Percentiles rank a stretch among this genome's conserved stretches.
Evolutionary conservation across 2,888 invertebrate species (phyloP).

Genomic region (Molorchus minor): DNA sequence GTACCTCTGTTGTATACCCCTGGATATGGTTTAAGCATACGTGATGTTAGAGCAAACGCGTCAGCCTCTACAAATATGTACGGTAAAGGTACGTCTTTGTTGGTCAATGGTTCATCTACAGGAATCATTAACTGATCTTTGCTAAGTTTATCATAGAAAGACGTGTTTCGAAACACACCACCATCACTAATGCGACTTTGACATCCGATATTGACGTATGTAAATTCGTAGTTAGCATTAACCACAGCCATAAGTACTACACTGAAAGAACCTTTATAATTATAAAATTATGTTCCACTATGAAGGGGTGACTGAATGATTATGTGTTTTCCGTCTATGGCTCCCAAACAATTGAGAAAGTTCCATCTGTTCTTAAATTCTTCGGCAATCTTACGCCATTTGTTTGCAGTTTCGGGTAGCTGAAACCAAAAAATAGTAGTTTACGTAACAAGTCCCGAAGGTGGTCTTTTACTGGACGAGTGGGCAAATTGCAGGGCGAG

Average conservation of each 20-base stretch:
- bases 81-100: neutral
- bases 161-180: conserved; percentile 44
- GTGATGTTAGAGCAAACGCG: no score
- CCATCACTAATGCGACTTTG: conserved; percentile 53
- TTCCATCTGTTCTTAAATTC: conserved; percentile 28
- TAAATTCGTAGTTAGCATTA: conserved; percentile 56
- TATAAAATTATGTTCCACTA: conserved; percentile 48
- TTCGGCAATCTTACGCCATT: conserved; percentile 28
- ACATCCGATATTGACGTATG: conserved; percentile 51
- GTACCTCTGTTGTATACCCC: conserved; percentile 27
- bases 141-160: conserved; percentile 30
- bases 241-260: conserved; percentile 55
- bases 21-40: conserved; percentile 38
- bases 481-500: no score
- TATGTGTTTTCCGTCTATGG: conserved; percentile 55
- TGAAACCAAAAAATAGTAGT: conserved; percentile 24
- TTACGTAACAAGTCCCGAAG: no score
- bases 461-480: no score
- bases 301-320: conserved; percentile 46
- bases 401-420: conserved; percentile 23
- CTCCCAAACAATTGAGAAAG: conserved; percentile 52
- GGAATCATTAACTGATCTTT: conserved; percentile 31
- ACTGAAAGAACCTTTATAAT: conserved; percentile 53
- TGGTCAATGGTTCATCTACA: conserved; percentile 23
- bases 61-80: conserved; percentile 1